Evolutionary conservation across 2,888 invertebrate species (phyloP), one percentile per base, ranked within the genome.

Genomic region (Mythimna loreyi): DNA sequence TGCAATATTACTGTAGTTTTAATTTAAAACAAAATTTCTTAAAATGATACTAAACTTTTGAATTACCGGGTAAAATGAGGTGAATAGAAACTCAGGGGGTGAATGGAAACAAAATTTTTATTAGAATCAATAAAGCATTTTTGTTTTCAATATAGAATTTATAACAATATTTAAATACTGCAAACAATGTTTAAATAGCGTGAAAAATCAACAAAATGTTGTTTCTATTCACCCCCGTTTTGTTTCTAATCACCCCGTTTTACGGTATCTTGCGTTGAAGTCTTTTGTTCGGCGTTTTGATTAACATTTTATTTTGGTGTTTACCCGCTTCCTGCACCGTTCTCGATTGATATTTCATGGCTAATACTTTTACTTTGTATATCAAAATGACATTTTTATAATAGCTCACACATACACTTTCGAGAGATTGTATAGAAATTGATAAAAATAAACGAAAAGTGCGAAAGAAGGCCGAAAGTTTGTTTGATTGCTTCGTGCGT

Each of bases 191-290:
- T n/a, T n/a, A n/a, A n/a, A n/a, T n/a, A n/a, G n/a, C n/a, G n/a
- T n/a, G n/a, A n/a, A n/a, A n/a, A n/a, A n/a, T n/a, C n/a, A n/a
- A n/a, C n/a, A n/a, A n/a, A n/a, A n/a, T n/a, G n/a, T n/a, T n/a
- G n/a, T n/a, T n/a, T n/a, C n/a, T n/a, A n/a, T n/a, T n/a, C n/a
- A n/a, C n/a, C n/a, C n/a, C n/a, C n/a, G n/a, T n/a, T n/a, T n/a
- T n/a, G n/a, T n/a, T n/a, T n/a, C n/a, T n/a, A n/a, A n/a, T n/a
- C n/a, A n/a, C n/a, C n/a, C n/a, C n/a, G n/a, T n/a, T n/a, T n/a
- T n/a, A n/a, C n/a, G n/a, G n/a, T n/a, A 21, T 69, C 16, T 56
- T 64, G 83, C 88, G 88, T 89, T 89, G 84, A 87, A 82, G 77
- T 87, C 87, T 88, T 87, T 89, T 86, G 80, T 84, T 82, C 72